Base-by-base conservation (phyloP, 2,888 invertebrate species). In the Harpagoxenus sublaevis region DNA sequence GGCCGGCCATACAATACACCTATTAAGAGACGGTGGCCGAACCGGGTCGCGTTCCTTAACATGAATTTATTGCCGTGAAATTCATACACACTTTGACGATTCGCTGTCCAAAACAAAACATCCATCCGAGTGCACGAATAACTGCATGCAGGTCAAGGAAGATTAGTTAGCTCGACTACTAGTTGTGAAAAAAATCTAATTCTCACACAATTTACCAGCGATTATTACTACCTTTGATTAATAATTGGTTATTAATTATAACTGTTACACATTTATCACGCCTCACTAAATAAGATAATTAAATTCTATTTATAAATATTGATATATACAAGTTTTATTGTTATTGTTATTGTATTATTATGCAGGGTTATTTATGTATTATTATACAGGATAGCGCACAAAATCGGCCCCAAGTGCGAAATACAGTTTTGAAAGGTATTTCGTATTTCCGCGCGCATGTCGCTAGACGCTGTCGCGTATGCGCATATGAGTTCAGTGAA, bases 21-120 rank as follows among this genome's bases (percentile, higher is more conserved):
- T 89, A 89, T 89, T 89, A 90, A 78, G 84, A 85, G 87, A 86
- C 70, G 83, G 66, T 63, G 74, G 6, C 31, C 51, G 78, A 88
- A 86, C 73, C 77, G 84, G 48, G 35, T n/a, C 65, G 65, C 89
- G 90, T 90, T 86, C 88, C 92, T 93, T 92, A 92, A 93, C 90
- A 88, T 86, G 89, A 88, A 93, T 91, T 92, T 92, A 93, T 90
- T 83, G 86, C 60, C 62, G 8, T 53, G 48, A 74, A 82, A 78
- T 63, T 84, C 39, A 60, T 23, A 45, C 23, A 53, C 51, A 42
- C 28, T 60, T 74, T 45, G 66, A 55, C 51, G 48, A 71, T 8
- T 42, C 42, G 45, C 35, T n/a, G 15, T 57, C n/a, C 35, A 23
- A 55, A 62, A 51, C 23, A 4, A 35, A 48, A 51, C 53, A 28